Evolutionary conservation across 2,113 vertebrate genomes (phyloP), one percentile per base, ranked within the genome.

Genomic region (Xenus cinereus): DNA sequence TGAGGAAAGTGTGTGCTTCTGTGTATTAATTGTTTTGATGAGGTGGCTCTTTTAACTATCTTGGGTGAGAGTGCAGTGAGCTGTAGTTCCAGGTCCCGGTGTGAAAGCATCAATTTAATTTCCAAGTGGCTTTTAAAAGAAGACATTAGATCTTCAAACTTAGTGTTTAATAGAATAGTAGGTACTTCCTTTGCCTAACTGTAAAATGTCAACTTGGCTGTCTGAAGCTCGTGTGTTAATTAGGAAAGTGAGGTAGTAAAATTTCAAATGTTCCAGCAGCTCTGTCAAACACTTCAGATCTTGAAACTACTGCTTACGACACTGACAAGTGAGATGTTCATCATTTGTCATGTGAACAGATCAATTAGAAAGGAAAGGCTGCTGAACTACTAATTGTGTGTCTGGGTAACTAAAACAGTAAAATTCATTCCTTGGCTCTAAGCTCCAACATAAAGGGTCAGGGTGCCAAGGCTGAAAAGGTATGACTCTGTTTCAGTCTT

Each of bases 241-340:
- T 96, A 89, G 84, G 74, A 87, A 95, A 96, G 87, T 19, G 89
- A 96, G 91, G 95, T 85, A 94, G 87, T 96, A 79, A 96, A 84
- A 96, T 91, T 91, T 96, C 84, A 95, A 94, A 84, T 96, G 96
- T 96, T 96, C 95, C 93, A 96, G 91, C 95, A 97, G 93, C 91
- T 95, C 95, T 97, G 96, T 96, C 96, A 96, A 93, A 97, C 53
- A 53, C 91, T 94, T 95, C 91, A 95, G 94, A 91, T 96, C 81
- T 93, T 91, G 62, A 95, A 96, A 91, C 91, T 97, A 18, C 87
- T 96, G 87, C 95, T 96, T 84, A 69, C 89, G 84, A 82, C 62
- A 54, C 93, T 92, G 93, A 94, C 93, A 97, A 96, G 94, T 91
- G 95, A 97, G 95, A 89, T 93, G 91, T 95, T 96, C 94, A 95